Percentiles rank a stretch among this genome's conserved stretches.
Evolutionary conservation across 2,113 vertebrate genomes (phyloP).

Genomic region (Rissa tridactyla): DNA sequence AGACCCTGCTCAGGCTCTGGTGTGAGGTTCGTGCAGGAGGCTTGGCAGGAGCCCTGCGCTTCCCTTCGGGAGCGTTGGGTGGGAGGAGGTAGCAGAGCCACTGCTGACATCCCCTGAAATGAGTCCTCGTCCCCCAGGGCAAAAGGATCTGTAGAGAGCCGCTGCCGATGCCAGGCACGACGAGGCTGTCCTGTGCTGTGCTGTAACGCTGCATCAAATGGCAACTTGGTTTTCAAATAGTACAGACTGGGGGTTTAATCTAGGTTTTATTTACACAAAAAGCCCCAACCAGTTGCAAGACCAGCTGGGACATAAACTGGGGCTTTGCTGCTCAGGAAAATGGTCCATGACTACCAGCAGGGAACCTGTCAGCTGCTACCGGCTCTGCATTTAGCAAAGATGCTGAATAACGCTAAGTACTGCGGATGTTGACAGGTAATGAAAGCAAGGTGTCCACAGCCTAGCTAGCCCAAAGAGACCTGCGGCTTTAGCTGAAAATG

Average conservation of each 20-base stretch:
- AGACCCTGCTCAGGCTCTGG: background rate
- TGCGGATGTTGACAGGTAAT: background rate
- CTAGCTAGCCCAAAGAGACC: background rate
- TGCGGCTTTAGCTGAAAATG: background rate
- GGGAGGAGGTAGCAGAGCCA: background rate
- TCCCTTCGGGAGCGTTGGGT: background rate
- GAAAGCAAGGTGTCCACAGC: background rate
- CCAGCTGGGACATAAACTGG: background rate
- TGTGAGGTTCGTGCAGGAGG: rapidly evolving
- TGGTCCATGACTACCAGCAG: background rate
- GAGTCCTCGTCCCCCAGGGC: background rate
- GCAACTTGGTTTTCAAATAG: background rate
- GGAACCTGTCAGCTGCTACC: background rate
- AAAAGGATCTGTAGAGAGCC: background rate
- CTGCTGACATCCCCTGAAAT: background rate
- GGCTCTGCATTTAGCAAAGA: background rate
- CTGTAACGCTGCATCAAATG: background rate
- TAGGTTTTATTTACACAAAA: background rate
- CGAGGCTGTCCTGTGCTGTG: background rate
- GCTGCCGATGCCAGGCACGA: rapidly evolving
- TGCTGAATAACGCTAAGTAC: background rate
- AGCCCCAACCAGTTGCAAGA: background rate
- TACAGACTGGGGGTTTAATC: background rate
- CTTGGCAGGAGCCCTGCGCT: background rate
- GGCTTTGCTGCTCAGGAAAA: background rate